These are phyloP conservation scores for Calcarius lapponicus DNA, from an alignment of 2,797 vertebrate genomes.

Conservation along the genomic window DNA sequence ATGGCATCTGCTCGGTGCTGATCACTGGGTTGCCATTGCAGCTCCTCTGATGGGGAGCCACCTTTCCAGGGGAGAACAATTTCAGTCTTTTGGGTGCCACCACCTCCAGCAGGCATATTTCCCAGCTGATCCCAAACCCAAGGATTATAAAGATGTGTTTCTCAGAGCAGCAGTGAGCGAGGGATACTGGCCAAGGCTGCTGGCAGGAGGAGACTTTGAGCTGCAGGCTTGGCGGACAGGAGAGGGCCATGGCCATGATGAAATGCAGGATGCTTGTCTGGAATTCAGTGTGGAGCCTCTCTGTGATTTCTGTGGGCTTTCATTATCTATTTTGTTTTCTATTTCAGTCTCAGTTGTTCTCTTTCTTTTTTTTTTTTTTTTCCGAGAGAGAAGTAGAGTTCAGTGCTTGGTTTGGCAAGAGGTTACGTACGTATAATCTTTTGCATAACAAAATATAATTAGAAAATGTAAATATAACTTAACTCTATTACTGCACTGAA, in stretches of 20 bases:
- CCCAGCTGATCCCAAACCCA: neutral
- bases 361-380: neutral
- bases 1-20: neutral
- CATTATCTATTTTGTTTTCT: slow-evolving; percentile 55
- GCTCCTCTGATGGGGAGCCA: neutral
- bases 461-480: slow-evolving; percentile 28
- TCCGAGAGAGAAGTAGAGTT: neutral
- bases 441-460: slow-evolving; percentile 20
- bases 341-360: slow-evolving; percentile 23
- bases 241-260: neutral
- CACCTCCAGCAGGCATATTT: neutral
- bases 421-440: neutral
- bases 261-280: slow-evolving; percentile 51
- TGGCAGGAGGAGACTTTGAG: neutral
- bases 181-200: slow-evolving; percentile 11
- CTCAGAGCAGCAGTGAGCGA: neutral
- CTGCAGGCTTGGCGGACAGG: neutral
- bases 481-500: neutral
- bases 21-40: neutral
- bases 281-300: neutral
- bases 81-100: neutral
- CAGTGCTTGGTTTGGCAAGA: neutral
- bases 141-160: neutral
- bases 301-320: slow-evolving; percentile 1
- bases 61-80: neutral